Percentiles rank a stretch among this genome's conserved stretches.
These are phyloP conservation scores for Nansenia antarctica DNA, from an alignment of 2,113 vertebrate species.

Conservation along the genomic window DNA sequence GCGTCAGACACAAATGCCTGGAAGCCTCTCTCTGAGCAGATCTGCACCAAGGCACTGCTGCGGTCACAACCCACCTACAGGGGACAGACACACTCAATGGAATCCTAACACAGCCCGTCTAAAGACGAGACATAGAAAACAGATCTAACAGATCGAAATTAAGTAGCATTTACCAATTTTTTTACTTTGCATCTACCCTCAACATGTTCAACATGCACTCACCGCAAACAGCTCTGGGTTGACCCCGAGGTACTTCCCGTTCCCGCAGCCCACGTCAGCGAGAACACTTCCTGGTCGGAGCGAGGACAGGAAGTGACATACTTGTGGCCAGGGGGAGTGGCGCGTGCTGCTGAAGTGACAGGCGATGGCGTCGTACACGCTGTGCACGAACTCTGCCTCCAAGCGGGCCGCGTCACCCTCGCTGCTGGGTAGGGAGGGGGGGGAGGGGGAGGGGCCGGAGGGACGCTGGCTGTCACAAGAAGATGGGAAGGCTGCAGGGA, in stretches of 20 bases:
- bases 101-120: neutral
- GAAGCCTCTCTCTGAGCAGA: conserved; percentile 83
- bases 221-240: conserved; percentile 81
- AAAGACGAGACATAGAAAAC: neutral
- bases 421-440: conserved; percentile 73
- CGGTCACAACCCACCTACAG: conserved; percentile 90
- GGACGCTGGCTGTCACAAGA: conserved; percentile 86
- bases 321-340: conserved; percentile 88
- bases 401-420: conserved; percentile 77
- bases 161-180: neutral
- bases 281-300: conserved; percentile 82
- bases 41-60: conserved; percentile 84
- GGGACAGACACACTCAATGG: conserved; percentile 5
- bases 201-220: conserved; percentile 67
- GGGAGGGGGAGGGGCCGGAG: conserved; percentile 35
- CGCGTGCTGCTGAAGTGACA: conserved; percentile 94
- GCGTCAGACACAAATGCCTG: conserved; percentile 88
- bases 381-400: conserved; percentile 88
- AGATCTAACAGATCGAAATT: too few species aligned
- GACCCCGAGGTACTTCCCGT: conserved; percentile 92
- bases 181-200: neutral
- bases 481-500: conserved; percentile 79
- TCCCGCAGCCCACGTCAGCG: conserved; percentile 93
- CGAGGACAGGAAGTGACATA: conserved; percentile 83
- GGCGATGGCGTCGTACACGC: conserved; percentile 91